Evolutionary conservation across 2,888 invertebrate species (phyloP).

Genomic region (Boloria euphrosyne): DNA sequence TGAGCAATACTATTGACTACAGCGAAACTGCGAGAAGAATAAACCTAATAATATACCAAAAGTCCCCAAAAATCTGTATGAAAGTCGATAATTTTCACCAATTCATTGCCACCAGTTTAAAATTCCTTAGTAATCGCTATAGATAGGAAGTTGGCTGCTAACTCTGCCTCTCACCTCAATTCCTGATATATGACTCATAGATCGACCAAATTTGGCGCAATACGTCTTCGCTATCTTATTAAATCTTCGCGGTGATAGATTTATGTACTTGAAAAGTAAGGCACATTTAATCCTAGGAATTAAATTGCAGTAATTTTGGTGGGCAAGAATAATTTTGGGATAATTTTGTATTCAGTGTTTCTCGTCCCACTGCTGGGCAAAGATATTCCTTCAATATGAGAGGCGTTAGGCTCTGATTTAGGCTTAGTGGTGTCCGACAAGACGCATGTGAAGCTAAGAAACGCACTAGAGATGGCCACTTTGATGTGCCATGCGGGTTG

Average conservation of each 20-base stretch:
- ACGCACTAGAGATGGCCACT: no score
- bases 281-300: conserved; percentile 1
- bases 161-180: conserved; percentile 14
- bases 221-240: conserved; percentile 26
- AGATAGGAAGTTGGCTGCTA: conserved; percentile 30
- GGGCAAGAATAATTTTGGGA: neutral
- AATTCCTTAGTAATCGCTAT: conserved; percentile 32
- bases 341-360: neutral
- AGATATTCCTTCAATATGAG: no score
- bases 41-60: no score
- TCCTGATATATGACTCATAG: conserved; percentile 31
- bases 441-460: no score
- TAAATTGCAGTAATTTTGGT: neutral
- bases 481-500: no score
- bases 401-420: no score
- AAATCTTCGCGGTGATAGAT: conserved; percentile 33
- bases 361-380: no score
- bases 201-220: conserved; percentile 20
- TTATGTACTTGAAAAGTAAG: conserved; percentile 27
- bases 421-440: no score
- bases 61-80: conserved; percentile 1
- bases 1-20: no score
- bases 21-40: no score
- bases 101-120: conserved; percentile 32
- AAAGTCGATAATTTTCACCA: conserved; percentile 25